Conservation (phyloP, 2,113 vertebrate species). For the Nothoprocta perdicaria region DNA sequence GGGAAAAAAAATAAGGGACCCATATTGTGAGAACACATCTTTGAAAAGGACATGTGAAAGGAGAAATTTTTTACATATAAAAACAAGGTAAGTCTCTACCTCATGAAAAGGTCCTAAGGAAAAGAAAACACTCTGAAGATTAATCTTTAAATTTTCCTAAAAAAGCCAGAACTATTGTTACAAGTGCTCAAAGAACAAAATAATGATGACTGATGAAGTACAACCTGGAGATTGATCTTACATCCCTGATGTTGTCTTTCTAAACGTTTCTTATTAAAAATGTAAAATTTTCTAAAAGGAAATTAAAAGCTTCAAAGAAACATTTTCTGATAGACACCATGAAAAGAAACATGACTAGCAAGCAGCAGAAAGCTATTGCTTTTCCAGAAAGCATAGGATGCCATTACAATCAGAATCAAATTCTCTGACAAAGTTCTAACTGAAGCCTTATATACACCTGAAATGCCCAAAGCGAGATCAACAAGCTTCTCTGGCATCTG, state of each 20-base stretch:
- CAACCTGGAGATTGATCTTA: neutral
- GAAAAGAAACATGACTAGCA: neutral
- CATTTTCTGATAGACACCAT: neutral
- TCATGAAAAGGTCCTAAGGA: neutral
- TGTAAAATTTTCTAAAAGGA: neutral
- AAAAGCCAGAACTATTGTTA: neutral
- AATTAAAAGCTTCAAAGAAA: neutral
- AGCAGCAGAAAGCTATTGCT: neutral
- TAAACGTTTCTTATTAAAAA: neutral
- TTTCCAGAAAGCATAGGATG: neutral
- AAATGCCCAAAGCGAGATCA: neutral
- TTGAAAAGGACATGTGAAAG: neutral
- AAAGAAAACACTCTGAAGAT: neutral
- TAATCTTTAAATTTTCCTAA: neutral
- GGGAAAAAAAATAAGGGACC: neutral
- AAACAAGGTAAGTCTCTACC: neutral
- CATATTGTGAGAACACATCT: neutral
- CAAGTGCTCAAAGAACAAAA: neutral
- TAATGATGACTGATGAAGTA: neutral
- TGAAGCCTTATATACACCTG: neutral
- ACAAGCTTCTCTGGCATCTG: neutral
- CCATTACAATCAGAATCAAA: neutral
- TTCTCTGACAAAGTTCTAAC: neutral
- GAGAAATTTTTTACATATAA: neutral
- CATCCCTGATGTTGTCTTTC: neutral